A percentile compares a stretch with the other conserved stretches of the same genome.
These are phyloP conservation scores for Lerema accius DNA, from an alignment of 1,140 invertebrate genomes.

Conservation along the genomic window DNA sequence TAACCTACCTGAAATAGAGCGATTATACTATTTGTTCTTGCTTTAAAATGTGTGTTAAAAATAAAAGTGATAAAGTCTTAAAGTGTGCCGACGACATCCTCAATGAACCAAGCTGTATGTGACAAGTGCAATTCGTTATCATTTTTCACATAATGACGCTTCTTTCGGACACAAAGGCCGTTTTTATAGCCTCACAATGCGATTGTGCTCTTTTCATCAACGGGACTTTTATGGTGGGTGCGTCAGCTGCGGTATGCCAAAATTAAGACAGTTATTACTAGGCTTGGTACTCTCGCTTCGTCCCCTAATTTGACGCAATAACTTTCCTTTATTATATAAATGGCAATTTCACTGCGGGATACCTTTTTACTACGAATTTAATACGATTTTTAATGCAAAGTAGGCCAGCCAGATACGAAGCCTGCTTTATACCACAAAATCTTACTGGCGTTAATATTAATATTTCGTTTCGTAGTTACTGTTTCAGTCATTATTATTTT, in stretches of 20 bases:
- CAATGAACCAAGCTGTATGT: slow-evolving; percentile 59
- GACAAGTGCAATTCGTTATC: slow-evolving; percentile 76
- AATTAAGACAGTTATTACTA: slow-evolving; percentile 72
- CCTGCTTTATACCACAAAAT: background rate
- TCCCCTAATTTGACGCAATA: slow-evolving; percentile 41
- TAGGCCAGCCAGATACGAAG: background rate
- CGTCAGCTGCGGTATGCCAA: slow-evolving; percentile 67
- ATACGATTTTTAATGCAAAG: slow-evolving; percentile 2
- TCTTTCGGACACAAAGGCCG: slow-evolving; percentile 69
- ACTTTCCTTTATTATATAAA: slow-evolving; percentile 27
- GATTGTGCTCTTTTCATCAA: slow-evolving; percentile 79
- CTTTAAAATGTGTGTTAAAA: no score
- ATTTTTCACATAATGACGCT: slow-evolving; percentile 75
- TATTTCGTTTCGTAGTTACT: background rate
- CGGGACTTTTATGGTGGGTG: slow-evolving; percentile 69
- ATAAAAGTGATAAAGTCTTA: slow-evolving; percentile 46
- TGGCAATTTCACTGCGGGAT: slow-evolving; percentile 5
- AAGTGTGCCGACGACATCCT: slow-evolving; percentile 36
- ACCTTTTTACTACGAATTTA: slow-evolving; percentile 4
- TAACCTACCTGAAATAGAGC: background rate
- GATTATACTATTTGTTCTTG: no score
- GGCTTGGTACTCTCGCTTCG: slow-evolving; percentile 39
- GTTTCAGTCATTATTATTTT: no score
- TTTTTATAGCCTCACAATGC: slow-evolving; percentile 75
- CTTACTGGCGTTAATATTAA: background rate